phyloP scores from a whole-genome alignment of 2,113 vertebrate genomes.

The Anoura caudifer region DNA sequence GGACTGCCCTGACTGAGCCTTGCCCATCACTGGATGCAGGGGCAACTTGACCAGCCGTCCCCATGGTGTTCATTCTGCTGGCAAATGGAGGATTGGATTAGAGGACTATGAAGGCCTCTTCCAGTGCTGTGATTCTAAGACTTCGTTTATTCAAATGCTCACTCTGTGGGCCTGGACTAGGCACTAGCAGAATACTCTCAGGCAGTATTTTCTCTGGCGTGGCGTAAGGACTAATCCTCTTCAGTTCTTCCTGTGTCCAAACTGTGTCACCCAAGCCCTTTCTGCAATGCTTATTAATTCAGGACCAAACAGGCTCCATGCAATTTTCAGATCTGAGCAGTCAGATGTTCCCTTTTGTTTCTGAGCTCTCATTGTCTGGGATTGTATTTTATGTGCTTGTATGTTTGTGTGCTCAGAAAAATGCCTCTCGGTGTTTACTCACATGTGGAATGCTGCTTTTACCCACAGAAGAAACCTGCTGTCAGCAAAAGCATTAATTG shows the following conservation, averaged over 20 bases:
- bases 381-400: neutral
- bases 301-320: neutral
- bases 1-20: neutral
- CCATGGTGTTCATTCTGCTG: neutral
- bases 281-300: neutral
- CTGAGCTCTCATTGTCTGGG: neutral
- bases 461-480: conserved; percentile 10
- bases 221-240: neutral
- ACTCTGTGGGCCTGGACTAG: neutral
- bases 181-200: neutral
- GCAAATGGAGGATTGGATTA: neutral
- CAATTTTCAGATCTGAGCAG: neutral
- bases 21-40: neutral
- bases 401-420: neutral
- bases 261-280: neutral
- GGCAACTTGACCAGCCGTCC: neutral
- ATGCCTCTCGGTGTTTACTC: neutral
- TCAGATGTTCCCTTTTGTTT: neutral
- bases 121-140: neutral
- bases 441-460: neutral
- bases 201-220: neutral
- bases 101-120: neutral
- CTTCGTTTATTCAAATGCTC: neutral
- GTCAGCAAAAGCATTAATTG: conserved; percentile 35
- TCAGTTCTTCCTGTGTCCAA: neutral